Conservation (phyloP, 37 sponge, comb jelly and placozoan genomes). For the Axinella damicornis region DNA sequence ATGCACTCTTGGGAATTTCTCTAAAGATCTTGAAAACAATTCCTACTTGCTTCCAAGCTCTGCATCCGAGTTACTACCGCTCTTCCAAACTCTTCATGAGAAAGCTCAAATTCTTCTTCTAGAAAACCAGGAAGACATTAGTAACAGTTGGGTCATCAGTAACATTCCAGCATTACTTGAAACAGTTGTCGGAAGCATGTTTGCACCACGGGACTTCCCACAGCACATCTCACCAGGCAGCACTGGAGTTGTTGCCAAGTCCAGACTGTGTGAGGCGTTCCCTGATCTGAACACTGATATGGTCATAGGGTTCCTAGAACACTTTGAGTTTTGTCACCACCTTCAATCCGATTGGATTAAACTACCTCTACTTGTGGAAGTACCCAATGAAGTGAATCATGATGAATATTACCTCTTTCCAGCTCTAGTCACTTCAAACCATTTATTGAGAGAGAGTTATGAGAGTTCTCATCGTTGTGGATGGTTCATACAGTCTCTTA, state of each 20-base stretch:
- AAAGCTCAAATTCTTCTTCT: constrained; percentile 20
- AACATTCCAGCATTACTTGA: constrained; percentile 6
- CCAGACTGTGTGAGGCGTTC: neutral
- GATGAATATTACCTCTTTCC: constrained; percentile 24
- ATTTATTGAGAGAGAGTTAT: no score
- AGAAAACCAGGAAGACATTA: neutral
- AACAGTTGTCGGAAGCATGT: constrained; percentile 11
- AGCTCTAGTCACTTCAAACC: neutral
- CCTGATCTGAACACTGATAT: neutral
- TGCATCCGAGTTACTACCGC: neutral
- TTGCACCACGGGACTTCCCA: constrained; percentile 19
- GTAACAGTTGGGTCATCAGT: constrained; percentile 3
- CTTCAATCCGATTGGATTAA: neutral
- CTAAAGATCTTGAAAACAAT: neutral
- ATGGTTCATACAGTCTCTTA: neutral
- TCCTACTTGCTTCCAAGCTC: neutral
- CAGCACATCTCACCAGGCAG: neutral
- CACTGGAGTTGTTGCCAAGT: constrained; percentile 10
- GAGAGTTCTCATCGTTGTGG: neutral
- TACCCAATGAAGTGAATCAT: neutral
- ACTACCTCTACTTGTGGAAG: no score
- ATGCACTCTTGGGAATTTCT: neutral
- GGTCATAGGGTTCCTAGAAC: constrained; percentile 3
- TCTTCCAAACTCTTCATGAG: neutral
- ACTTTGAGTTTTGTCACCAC: constrained; percentile 31